Conservation (phyloP, 2,888 invertebrate species). For the Adelognathus sp. region DNA sequence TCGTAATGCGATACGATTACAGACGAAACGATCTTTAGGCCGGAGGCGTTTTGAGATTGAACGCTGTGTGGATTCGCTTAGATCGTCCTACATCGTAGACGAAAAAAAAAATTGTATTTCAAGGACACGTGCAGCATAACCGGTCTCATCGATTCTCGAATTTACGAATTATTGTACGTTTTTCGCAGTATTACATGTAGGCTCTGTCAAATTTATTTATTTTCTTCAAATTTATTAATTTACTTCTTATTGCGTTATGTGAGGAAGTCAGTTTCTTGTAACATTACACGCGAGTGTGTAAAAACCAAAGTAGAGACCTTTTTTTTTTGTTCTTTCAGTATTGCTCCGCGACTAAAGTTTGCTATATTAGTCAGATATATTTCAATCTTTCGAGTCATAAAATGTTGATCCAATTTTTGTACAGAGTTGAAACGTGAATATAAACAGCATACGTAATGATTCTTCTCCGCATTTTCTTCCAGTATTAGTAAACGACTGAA, state of each 20-base stretch:
- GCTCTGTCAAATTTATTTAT: too few species aligned
- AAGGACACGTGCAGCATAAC: neutral
- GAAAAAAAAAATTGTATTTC: neutral
- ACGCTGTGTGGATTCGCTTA: slow-evolving; percentile 20
- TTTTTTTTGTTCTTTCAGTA: neutral
- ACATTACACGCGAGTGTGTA: neutral
- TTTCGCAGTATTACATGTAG: neutral
- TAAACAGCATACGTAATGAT: too few species aligned
- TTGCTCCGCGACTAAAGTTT: neutral
- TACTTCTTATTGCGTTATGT: too few species aligned
- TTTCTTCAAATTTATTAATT: too few species aligned
- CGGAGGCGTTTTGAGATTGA: neutral
- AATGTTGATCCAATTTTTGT: too few species aligned
- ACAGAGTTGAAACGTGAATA: too few species aligned
- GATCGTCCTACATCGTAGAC: neutral
- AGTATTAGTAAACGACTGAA: too few species aligned
- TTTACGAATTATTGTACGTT: neutral
- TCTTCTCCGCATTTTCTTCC: too few species aligned
- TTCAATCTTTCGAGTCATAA: neutral
- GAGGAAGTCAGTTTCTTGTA: neutral
- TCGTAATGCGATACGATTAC: neutral
- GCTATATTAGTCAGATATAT: neutral
- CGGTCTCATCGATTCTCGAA: neutral
- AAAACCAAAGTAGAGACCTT: neutral
- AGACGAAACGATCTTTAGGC: slow-evolving; percentile 5